These are phyloP conservation scores for Mormyrus hasselquistii DNA, from an alignment of 2,797 vertebrate species.

Conservation along the genomic window DNA sequence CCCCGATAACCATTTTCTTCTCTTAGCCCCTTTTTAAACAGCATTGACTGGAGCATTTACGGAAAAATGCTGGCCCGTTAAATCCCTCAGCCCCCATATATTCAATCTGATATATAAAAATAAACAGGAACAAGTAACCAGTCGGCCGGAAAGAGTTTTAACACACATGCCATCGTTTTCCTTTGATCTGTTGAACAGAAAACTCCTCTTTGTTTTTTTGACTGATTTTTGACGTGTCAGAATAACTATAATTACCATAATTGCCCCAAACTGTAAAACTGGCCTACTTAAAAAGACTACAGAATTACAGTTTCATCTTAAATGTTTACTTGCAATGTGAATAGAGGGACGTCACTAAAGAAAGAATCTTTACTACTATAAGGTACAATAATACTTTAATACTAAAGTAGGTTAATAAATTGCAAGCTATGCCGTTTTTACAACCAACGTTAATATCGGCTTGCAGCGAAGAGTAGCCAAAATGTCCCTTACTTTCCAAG, in stretches of 20 bases:
- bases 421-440: background rate
- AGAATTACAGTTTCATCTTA: background rate
- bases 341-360: background rate
- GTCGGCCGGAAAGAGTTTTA: background rate
- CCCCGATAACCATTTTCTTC: background rate
- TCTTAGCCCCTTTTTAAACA: background rate
- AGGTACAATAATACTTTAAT: background rate
- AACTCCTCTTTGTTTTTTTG: background rate
- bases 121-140: background rate
- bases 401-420: background rate
- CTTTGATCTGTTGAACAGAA: background rate
- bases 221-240: background rate
- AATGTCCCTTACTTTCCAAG: slow-evolving; percentile 4
- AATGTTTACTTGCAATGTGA: background rate
- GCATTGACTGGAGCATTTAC: background rate
- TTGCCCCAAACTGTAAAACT: background rate
- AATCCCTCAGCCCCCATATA: background rate
- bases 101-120: background rate
- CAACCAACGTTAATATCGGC: background rate
- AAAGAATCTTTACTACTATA: background rate
- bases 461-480: background rate
- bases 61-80: background rate
- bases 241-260: background rate
- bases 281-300: background rate
- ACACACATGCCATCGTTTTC: background rate